These are phyloP conservation scores for Nymphalis urticae DNA, from an alignment of 2,888 invertebrate species.

Conservation along the genomic window DNA sequence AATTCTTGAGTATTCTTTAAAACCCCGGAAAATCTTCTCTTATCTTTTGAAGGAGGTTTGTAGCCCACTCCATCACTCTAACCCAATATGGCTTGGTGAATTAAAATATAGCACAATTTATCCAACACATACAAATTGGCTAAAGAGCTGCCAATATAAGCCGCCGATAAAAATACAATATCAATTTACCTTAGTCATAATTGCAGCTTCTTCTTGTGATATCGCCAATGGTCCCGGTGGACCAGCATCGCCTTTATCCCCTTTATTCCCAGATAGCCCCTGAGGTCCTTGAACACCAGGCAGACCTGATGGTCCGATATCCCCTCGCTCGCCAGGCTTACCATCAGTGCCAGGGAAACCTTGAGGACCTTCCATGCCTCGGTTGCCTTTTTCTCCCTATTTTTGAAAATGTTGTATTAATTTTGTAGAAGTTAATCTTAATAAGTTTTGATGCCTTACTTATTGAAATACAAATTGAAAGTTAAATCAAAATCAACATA, in stretches of 20 bases:
- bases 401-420: neutral
- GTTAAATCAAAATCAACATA: too few relatives aligned
- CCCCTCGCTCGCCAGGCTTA: slow-evolving; percentile 84
- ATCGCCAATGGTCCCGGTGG: slow-evolving; percentile 84
- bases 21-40: too few relatives aligned
- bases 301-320: slow-evolving; percentile 86
- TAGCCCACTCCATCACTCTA: too few relatives aligned
- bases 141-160: too few relatives aligned
- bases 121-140: too few relatives aligned
- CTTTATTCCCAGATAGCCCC: slow-evolving; percentile 85
- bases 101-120: too few relatives aligned
- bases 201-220: slow-evolving; percentile 81
- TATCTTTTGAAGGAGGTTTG: too few relatives aligned
- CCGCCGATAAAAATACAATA: too few relatives aligned
- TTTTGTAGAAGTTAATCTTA: neutral
- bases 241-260: slow-evolving; percentile 87
- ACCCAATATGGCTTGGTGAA: too few relatives aligned
- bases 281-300: slow-evolving; percentile 86
- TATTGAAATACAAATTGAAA: neutral
- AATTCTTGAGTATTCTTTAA: too few relatives aligned
- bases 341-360: slow-evolving; percentile 86
- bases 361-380: slow-evolving; percentile 84
- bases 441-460: neutral
- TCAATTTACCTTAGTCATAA: slow-evolving; percentile 78
- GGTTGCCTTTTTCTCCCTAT: slow-evolving; percentile 84